These are phyloP conservation scores for Toxotes jaculatrix DNA, from an alignment of 2,113 vertebrate genomes.

Conservation along the genomic window DNA sequence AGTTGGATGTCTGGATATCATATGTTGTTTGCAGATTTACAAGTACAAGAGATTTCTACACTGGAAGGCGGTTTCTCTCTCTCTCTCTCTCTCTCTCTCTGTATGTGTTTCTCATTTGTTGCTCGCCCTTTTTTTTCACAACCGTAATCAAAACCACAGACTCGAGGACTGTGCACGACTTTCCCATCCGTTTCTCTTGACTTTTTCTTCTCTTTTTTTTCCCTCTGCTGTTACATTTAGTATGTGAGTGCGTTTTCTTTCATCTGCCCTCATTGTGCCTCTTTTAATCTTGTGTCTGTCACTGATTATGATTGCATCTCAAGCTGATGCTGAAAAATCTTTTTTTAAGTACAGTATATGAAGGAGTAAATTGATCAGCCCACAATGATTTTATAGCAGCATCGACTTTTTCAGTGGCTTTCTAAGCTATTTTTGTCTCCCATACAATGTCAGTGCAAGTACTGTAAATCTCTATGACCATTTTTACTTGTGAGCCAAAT, in stretches of 20 bases:
- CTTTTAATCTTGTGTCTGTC: not conserved
- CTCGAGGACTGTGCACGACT: conserved; percentile 46
- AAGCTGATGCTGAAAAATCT: not conserved
- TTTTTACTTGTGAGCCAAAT: conserved; percentile 25
- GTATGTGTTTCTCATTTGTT: conserved; percentile 77
- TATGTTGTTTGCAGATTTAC: conserved; percentile 64
- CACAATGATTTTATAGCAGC: not conserved
- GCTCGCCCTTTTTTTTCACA: conserved; percentile 44
- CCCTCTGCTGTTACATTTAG: conserved; percentile 30
- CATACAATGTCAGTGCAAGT: not conserved
- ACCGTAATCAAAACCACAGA: conserved; percentile 81
- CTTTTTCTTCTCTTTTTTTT: conserved; percentile 23
- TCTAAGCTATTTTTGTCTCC: not conserved
- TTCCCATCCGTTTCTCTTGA: conserved; percentile 65
- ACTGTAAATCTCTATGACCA: conserved; percentile 4
- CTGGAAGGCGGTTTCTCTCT: conserved; percentile 14
- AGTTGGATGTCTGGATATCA: conserved; percentile 62
- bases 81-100: conserved; percentile 21
- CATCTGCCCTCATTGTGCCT: conserved; percentile 1
- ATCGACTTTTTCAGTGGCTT: not conserved
- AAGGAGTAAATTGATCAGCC: not conserved
- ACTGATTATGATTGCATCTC: not conserved
- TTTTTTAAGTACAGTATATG: no score
- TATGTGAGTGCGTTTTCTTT: conserved; percentile 29
- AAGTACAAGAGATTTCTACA: conserved; percentile 58